phyloP scores from a whole-genome alignment of 1,140 invertebrate species.

The Sinonovacula constricta region DNA sequence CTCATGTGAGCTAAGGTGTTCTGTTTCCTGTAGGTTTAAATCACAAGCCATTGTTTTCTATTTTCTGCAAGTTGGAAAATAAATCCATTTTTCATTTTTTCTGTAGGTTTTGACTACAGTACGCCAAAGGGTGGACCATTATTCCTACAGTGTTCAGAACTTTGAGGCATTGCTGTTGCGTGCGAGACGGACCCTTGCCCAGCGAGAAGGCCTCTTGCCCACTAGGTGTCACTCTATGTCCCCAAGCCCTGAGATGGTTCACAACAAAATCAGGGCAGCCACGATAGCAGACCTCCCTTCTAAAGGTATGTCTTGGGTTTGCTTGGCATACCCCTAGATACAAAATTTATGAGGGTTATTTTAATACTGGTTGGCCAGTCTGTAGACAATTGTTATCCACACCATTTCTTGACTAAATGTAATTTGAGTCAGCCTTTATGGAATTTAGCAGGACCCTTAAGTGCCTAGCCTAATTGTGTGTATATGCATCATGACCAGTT shows the following conservation, averaged over 20 bases:
- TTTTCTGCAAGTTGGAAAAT: no score
- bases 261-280: slow-evolving; percentile 24
- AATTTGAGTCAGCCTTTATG: no score
- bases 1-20: no score
- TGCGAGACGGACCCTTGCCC: slow-evolving; percentile 86
- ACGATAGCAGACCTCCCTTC: slow-evolving; percentile 29
- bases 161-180: slow-evolving; percentile 81
- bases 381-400: background rate
- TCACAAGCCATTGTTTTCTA: no score
- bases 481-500: no score
- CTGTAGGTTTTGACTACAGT: slow-evolving; percentile 89
- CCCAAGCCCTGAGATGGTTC: slow-evolving; percentile 33
- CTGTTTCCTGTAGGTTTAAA: no score
- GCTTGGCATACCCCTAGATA: background rate
- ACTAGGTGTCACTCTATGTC: slow-evolving; percentile 38
- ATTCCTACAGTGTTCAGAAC: slow-evolving; percentile 86
- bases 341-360: background rate
- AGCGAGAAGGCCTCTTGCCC: slow-evolving; percentile 55
- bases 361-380: background rate
- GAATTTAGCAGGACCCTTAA: no score
- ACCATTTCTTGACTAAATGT: background rate
- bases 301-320: slow-evolving; percentile 24
- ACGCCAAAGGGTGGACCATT: slow-evolving; percentile 91
- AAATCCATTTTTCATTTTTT: no score
- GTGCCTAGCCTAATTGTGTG: no score